phyloP scores from a whole-genome alignment of 2,888 invertebrate species.

The Alloscopus bannaensis region DNA sequence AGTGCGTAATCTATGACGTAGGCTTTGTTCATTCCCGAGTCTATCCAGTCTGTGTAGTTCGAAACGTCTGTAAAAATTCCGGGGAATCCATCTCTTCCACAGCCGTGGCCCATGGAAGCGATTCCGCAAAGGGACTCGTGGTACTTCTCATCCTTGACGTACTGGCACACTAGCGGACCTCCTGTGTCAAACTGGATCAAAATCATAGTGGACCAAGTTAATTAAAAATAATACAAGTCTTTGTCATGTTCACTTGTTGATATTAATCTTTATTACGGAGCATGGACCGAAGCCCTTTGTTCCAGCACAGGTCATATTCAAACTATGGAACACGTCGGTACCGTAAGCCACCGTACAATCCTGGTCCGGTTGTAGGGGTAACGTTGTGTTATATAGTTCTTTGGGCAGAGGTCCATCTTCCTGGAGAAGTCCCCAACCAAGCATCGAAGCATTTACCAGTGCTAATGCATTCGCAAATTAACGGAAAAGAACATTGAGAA shows the following conservation, averaged over 20 bases:
- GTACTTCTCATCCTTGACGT: not conserved
- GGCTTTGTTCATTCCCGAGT: not conserved
- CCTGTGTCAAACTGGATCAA: constrained; percentile 41
- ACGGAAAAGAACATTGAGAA: too few relatives aligned
- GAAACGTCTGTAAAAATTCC: constrained; percentile 28
- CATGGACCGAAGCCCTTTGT: constrained; percentile 24
- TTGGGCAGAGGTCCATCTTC: constrained; percentile 35
- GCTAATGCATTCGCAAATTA: too few relatives aligned
- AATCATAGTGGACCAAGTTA: too few relatives aligned
- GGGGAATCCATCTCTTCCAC: constrained; percentile 8
- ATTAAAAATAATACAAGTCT: too few relatives aligned
- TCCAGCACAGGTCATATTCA: constrained; percentile 33
- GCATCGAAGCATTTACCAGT: not conserved
- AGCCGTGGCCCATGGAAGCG: constrained; percentile 19
- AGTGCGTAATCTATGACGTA: not conserved
- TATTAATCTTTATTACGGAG: constrained; percentile 27
- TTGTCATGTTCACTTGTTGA: not conserved
- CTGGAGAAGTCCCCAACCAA: constrained; percentile 28
- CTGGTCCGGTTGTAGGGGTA: not conserved
- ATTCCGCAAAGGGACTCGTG: constrained; percentile 40
- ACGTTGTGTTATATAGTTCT: not conserved
- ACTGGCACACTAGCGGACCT: constrained; percentile 36
- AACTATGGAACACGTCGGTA: not conserved
- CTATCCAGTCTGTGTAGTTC: constrained; percentile 16
- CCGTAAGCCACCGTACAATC: not conserved